Evolutionary conservation across 2,888 invertebrate genomes (phyloP).

Genomic region (Lottia gigantea): DNA sequence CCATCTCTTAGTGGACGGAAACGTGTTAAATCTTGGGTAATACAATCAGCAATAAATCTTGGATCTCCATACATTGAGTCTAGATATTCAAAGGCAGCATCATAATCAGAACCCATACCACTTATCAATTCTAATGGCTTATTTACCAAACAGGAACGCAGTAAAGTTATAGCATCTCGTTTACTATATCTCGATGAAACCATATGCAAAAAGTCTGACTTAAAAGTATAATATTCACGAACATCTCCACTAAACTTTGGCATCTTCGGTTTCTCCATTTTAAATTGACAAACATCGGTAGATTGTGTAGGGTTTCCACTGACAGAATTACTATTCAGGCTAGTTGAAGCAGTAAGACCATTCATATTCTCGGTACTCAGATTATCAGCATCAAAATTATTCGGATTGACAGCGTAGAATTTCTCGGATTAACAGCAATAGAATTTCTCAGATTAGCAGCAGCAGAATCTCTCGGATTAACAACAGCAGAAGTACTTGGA

Average conservation of each 20-base stretch:
- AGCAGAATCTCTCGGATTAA: background rate
- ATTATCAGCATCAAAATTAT: no score
- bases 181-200: background rate
- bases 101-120: background rate
- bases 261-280: no score
- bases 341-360: no score
- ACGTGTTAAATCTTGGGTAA: background rate
- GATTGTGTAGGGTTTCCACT: no score
- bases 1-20: background rate
- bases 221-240: no score
- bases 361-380: no score
- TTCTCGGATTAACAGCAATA: no score
- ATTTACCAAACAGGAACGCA: background rate
- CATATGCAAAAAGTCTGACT: no score
- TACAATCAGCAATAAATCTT: background rate
- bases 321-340: no score
- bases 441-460: background rate
- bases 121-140: background rate
- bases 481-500: background rate
- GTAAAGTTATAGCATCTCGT: background rate
- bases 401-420: no score
- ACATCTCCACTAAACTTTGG: no score
- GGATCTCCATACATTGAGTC: constrained; percentile 8
- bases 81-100: constrained; percentile 3
- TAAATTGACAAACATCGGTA: no score